These are phyloP conservation scores for Lymantria dispar DNA, from an alignment of 2,888 invertebrate genomes.

Conservation along the genomic window DNA sequence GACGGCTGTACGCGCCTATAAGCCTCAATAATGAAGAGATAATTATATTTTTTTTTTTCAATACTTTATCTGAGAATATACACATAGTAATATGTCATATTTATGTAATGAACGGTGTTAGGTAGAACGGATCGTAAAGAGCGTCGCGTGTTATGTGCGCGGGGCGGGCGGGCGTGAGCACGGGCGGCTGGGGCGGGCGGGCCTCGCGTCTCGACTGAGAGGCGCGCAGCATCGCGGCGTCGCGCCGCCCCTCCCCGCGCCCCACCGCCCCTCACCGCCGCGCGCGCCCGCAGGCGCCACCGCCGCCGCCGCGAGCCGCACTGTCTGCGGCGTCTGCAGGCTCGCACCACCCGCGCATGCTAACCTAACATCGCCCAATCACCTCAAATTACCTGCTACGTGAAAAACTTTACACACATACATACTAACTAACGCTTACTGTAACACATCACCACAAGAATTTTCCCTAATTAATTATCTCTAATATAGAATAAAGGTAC, in stretches of 20 bases:
- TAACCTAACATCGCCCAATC: conserved; percentile 10
- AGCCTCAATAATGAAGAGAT: conserved; percentile 47
- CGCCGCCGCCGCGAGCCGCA: conserved; percentile 66
- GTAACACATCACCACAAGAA: no score
- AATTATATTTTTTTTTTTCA: conserved; percentile 40
- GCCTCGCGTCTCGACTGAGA: conserved; percentile 85
- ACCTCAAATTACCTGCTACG: conserved; percentile 17
- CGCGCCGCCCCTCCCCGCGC: conserved; percentile 75
- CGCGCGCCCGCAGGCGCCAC: conserved; percentile 58
- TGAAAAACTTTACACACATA: conserved; percentile 14
- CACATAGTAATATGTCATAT: conserved; percentile 40
- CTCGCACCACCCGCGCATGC: conserved; percentile 46
- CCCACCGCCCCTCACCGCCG: conserved; percentile 24
- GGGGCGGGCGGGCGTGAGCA: conserved; percentile 70
- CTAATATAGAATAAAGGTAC: no score
- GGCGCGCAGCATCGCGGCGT: conserved; percentile 85
- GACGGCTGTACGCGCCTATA: conserved; percentile 67
- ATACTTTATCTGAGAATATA: conserved; percentile 34
- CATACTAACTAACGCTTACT: not conserved
- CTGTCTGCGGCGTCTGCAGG: conserved; percentile 72
- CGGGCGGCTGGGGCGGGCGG: conserved; percentile 82
- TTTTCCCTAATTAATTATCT: no score
- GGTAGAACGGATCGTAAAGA: conserved; percentile 49
- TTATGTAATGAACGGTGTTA: conserved; percentile 51
- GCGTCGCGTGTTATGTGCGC: conserved; percentile 60